Conservation (phyloP, 2,797 vertebrate genomes). For the Oreochromis grahami region DNA sequence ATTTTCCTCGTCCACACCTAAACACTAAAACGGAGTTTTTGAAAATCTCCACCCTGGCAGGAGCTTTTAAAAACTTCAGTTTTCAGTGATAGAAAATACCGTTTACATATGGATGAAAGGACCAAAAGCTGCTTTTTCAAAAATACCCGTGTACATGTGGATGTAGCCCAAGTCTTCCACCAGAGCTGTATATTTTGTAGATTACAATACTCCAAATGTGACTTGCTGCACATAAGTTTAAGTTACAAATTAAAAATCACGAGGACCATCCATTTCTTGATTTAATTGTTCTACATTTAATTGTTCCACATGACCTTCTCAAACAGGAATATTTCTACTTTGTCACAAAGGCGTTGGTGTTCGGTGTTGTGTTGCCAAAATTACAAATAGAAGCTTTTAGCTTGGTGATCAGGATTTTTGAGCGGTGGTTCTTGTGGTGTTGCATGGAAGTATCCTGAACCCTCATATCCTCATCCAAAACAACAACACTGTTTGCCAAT, state of each 20-base stretch:
- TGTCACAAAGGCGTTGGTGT: neutral
- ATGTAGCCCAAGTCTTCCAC: neutral
- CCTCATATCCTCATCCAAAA: neutral
- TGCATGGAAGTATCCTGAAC: neutral
- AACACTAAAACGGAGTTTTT: too few relatives aligned
- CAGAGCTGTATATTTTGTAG: too few relatives aligned
- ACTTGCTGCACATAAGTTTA: neutral
- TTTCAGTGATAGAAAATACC: too few relatives aligned
- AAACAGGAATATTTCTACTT: neutral
- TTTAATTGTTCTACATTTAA: neutral
- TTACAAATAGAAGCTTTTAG: neutral
- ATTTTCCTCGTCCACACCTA: too few relatives aligned
- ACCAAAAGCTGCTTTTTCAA: too few relatives aligned
- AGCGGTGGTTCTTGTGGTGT: neutral
- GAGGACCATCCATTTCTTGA: neutral
- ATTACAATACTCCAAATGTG: neutral
- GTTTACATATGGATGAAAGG: too few relatives aligned
- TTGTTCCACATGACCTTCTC: neutral
- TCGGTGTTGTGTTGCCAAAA: neutral
- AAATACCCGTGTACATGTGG: too few relatives aligned
- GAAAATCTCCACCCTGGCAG: too few relatives aligned
- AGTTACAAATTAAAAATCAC: neutral
- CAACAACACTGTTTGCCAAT: neutral
- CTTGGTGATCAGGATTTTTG: neutral
- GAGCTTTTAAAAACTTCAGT: too few relatives aligned